Evolutionary conservation across 2,888 invertebrate genomes (phyloP).

Genomic region (Chelonus formosanus): DNA sequence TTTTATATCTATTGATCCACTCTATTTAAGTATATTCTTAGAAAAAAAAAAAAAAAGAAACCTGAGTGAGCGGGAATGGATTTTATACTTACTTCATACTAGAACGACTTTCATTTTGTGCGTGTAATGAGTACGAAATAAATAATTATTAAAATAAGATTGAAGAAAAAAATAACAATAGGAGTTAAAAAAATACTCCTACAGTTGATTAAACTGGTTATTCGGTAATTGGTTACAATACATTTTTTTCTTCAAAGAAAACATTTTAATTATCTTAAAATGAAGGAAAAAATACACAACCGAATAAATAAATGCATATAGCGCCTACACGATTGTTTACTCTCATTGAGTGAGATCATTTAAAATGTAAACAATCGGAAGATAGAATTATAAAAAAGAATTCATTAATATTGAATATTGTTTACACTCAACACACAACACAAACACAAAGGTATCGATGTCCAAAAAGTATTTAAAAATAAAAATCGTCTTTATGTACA

Average conservation of each 20-base stretch:
- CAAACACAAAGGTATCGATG: constrained; percentile 58
- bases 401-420: too few relatives aligned
- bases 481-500: constrained; percentile 63
- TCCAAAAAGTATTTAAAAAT: constrained; percentile 62
- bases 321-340: constrained; percentile 41
- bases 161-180: not conserved
- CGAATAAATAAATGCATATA: constrained; percentile 44
- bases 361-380: too few relatives aligned
- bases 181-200: not conserved
- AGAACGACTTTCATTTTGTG: constrained; percentile 7
- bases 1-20: not conserved
- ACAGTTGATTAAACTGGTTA: not conserved
- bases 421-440: constrained; percentile 30
- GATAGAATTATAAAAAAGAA: too few relatives aligned
- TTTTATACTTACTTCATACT: constrained; percentile 12
- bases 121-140: not conserved
- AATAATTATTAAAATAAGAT: not conserved
- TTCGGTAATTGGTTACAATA: not conserved
- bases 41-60: too few relatives aligned
- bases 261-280: constrained; percentile 1
- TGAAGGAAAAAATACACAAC: constrained; percentile 24
- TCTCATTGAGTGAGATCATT: not conserved
- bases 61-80: not conserved
- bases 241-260: not conserved
- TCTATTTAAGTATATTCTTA: not conserved